These are phyloP conservation scores for Neodiprion virginianus DNA, from an alignment of 1,140 invertebrate genomes.

Conservation along the genomic window DNA sequence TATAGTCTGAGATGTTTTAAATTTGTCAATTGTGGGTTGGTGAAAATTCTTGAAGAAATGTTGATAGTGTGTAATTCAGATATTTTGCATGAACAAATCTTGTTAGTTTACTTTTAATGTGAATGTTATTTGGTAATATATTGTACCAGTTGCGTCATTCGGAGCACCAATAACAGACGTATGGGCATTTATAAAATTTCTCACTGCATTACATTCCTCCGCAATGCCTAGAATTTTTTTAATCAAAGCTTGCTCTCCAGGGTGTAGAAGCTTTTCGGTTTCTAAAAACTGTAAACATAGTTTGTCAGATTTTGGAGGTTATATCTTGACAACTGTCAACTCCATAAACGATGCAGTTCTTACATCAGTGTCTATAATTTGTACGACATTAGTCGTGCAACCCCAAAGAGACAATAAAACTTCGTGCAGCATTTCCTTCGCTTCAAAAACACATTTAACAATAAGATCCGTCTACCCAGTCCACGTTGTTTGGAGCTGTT, in stretches of 20 bases:
- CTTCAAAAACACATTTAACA: not conserved
- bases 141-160: not conserved
- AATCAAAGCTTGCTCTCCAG: constrained; percentile 51
- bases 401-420: constrained; percentile 56
- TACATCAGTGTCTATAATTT: constrained; percentile 53
- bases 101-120: constrained; percentile 15
- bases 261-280: constrained; percentile 54
- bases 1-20: not conserved
- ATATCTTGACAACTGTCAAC: not conserved
- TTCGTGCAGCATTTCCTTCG: constrained; percentile 53
- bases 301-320: not conserved
- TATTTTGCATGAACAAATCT: constrained; percentile 6
- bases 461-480: not conserved
- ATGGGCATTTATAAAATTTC: constrained; percentile 43
- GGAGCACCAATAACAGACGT: not conserved
- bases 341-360: constrained; percentile 21
- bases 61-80: constrained; percentile 1
- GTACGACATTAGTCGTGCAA: constrained; percentile 49
- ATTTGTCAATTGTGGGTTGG: constrained; percentile 19
- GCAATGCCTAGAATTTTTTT: constrained; percentile 51
- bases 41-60: constrained; percentile 10
- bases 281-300: constrained; percentile 41
- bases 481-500: not conserved
- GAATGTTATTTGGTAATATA: constrained; percentile 23
- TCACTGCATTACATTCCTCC: constrained; percentile 47